Evolutionary conservation across 1,140 invertebrate species (phyloP).

Genomic region (Aphelenchoides besseyi): DNA sequence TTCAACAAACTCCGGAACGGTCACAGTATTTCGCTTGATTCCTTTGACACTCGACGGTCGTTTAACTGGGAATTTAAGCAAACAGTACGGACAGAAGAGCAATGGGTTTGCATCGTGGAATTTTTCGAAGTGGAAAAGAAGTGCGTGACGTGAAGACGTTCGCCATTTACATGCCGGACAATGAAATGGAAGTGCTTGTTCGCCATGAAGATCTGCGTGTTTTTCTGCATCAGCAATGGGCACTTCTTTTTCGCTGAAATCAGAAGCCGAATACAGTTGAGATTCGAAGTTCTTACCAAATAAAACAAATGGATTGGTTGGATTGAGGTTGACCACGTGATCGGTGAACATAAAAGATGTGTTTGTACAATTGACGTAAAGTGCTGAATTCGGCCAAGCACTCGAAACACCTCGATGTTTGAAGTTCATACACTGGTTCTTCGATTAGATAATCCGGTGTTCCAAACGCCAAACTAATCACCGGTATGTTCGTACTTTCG

Average conservation of each 20-base stretch:
- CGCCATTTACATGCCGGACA: constrained; percentile 6
- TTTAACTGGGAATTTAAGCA: constrained; percentile 5
- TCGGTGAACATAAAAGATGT: background rate
- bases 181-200: background rate
- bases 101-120: background rate
- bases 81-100: constrained; percentile 15
- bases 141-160: background rate
- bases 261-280: no score
- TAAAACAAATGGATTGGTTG: background rate
- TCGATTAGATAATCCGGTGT: constrained; percentile 1
- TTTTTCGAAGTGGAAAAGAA: constrained; percentile 12
- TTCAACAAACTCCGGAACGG: background rate
- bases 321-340: background rate
- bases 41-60: background rate
- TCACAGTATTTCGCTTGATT: background rate
- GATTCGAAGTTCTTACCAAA: constrained; percentile 10
- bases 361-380: background rate
- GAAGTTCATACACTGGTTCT: background rate
- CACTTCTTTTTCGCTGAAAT: constrained; percentile 7
- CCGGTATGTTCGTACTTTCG: background rate
- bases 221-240: background rate
- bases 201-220: constrained; percentile 13
- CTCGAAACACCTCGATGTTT: background rate
- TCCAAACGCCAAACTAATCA: background rate
- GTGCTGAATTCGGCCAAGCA: constrained; percentile 1